These are phyloP conservation scores for Hydropotes inermis DNA, from an alignment of 2,113 vertebrate species.

Conservation along the genomic window DNA sequence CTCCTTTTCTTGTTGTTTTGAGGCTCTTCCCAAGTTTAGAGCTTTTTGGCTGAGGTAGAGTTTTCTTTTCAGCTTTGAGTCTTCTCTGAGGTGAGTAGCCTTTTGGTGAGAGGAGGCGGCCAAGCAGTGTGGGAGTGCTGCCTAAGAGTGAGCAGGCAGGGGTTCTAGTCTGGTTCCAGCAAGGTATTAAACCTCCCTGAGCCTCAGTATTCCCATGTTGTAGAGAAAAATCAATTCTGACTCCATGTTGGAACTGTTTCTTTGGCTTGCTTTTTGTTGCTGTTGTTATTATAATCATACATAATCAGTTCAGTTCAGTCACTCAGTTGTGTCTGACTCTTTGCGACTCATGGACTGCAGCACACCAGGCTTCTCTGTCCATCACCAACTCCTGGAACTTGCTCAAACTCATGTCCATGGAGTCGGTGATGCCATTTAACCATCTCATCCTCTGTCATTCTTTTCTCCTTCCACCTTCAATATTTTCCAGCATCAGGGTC, in stretches of 20 bases:
- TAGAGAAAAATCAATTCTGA: not conserved
- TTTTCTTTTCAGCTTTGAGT: not conserved
- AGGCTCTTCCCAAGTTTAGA: not conserved
- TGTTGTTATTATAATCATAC: not conserved
- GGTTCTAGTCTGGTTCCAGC: not conserved
- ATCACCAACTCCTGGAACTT: not conserved
- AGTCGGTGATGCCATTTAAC: not conserved
- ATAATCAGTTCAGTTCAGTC: not conserved
- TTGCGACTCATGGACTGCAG: not conserved
- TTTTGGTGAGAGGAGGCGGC: not conserved
- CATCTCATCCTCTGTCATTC: not conserved
- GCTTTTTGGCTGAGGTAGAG: not conserved
- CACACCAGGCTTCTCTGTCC: not conserved
- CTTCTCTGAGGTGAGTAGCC: not conserved
- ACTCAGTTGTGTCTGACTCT: not conserved
- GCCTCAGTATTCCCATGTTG: not conserved
- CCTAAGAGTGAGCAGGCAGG: not conserved
- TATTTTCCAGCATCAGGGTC: not conserved
- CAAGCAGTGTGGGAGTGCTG: rapidly evolving
- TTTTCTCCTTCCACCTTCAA: not conserved
- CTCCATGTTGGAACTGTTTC: not conserved
- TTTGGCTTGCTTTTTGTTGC: not conserved
- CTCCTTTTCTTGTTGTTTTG: not conserved
- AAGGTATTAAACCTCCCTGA: not conserved
- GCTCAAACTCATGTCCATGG: not conserved